Conservation (phyloP, 2,113 vertebrate genomes). For the Galbula dea region DNA sequence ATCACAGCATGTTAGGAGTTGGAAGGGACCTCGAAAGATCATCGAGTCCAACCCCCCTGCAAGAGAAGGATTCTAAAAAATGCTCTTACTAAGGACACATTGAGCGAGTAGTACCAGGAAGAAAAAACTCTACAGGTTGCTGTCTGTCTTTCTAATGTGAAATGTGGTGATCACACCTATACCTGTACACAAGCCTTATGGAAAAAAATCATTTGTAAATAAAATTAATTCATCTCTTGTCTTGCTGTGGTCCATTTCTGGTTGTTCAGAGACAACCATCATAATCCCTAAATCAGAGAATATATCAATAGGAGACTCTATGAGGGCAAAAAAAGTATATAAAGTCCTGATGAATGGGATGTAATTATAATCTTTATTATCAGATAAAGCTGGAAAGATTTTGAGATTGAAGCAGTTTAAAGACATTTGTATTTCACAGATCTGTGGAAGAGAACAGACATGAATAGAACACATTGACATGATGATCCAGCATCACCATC, state of each 20-base stretch:
- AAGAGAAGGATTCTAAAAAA: too few species aligned
- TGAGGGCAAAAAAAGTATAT: neutral
- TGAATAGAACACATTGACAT: neutral
- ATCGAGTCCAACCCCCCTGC: too few species aligned
- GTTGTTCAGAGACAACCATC: neutral
- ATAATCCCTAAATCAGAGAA: neutral
- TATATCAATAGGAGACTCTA: neutral
- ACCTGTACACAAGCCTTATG: fast-evolving
- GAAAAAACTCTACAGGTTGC: neutral
- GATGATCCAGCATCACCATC: neutral
- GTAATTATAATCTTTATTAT: neutral
- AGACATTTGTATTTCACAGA: neutral
- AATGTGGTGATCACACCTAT: neutral
- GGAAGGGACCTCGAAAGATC: too few species aligned
- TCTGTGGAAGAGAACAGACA: neutral
- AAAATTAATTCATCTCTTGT: neutral
- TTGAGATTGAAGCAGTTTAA: neutral
- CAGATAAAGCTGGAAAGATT: neutral
- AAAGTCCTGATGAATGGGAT: neutral
- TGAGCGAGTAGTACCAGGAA: too few species aligned
- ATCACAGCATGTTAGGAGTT: too few species aligned
- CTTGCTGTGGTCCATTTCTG: neutral
- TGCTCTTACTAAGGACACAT: too few species aligned
- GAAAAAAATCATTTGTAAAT: neutral
- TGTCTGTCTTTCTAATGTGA: neutral